Percentiles rank a stretch among this genome's conserved stretches.
These are phyloP conservation scores for Chelon labrosus DNA, from an alignment of 2,797 vertebrate species.

Conservation along the genomic window DNA sequence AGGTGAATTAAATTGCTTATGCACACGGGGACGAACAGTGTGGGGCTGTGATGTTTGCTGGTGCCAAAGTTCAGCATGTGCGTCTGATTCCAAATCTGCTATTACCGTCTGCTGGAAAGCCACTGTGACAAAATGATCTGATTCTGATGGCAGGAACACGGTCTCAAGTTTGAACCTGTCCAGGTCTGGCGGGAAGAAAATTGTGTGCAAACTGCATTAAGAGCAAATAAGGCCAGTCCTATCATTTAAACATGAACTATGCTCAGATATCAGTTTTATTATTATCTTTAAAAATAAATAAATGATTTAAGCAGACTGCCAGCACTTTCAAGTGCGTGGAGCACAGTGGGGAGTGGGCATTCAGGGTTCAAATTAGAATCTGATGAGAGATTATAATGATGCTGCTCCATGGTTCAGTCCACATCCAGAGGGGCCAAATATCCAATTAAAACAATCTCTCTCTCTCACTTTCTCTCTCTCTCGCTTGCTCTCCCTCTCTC, in stretches of 20 bases:
- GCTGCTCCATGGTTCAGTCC: conserved; percentile 78
- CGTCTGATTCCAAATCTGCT: conserved; percentile 42
- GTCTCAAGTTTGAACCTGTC: conserved; percentile 15
- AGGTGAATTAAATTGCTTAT: conserved; percentile 72
- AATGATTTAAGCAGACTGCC: conserved; percentile 69
- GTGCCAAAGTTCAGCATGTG: conserved; percentile 45
- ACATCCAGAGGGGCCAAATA: conserved; percentile 86
- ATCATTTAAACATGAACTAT: conserved; percentile 49
- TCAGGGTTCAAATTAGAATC: conserved; percentile 79
- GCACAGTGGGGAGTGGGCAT: conserved; percentile 76
- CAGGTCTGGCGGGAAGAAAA: conserved; percentile 9
- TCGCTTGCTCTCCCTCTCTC: conserved; percentile 42
- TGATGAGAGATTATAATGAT: conserved; percentile 84
- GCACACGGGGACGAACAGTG: conserved; percentile 32
- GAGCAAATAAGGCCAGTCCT: conserved; percentile 25
- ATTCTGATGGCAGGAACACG: conserved; percentile 5
- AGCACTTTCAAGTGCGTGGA: conserved; percentile 71
- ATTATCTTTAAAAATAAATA: conserved; percentile 55
- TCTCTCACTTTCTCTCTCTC: conserved; percentile 38
- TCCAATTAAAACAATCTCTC: conserved; percentile 83
- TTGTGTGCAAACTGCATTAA: conserved; percentile 31
- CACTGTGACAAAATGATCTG: conserved; percentile 44
- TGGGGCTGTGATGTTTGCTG: conserved; percentile 22
- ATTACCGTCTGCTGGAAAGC: conserved; percentile 21
- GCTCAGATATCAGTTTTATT: conserved; percentile 34